Conservation (phyloP, 2,797 vertebrate species). For the Hydrolagus colliei region DNA sequence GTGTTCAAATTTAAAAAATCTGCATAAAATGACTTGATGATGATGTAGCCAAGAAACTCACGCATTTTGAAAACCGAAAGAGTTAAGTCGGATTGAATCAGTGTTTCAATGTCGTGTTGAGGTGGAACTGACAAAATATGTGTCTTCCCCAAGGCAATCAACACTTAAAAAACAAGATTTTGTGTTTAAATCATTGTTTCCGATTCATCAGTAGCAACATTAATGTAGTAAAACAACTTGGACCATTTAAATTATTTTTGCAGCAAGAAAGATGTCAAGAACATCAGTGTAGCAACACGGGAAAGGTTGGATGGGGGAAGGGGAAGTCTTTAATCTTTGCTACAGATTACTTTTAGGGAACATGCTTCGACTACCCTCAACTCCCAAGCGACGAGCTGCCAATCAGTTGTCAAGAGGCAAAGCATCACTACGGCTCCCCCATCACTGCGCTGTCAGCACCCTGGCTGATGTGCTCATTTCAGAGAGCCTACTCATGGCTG, state of each 20-base stretch:
- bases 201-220: background rate
- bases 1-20: background rate
- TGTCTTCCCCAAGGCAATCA: background rate
- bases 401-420: slow-evolving; percentile 72
- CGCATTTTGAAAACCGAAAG: background rate
- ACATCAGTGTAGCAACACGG: background rate
- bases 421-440: slow-evolving; percentile 54
- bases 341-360: slow-evolving; percentile 49
- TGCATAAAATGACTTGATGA: background rate
- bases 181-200: background rate
- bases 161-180: background rate
- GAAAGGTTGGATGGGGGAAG: background rate
- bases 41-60: background rate
- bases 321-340: slow-evolving; percentile 32
- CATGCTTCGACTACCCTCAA: slow-evolving; percentile 50
- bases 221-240: background rate
- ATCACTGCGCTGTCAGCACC: slow-evolving; percentile 68
- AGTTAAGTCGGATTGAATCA: background rate
- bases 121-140: no score
- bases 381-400: slow-evolving; percentile 54
- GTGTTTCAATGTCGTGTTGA: background rate
- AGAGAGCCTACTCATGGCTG: slow-evolving; percentile 61
- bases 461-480: slow-evolving; percentile 61
- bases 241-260: background rate
- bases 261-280: background rate